Evolutionary conservation across 1,140 invertebrate genomes (phyloP).

Genomic region (Oncopodura yosiiana): DNA sequence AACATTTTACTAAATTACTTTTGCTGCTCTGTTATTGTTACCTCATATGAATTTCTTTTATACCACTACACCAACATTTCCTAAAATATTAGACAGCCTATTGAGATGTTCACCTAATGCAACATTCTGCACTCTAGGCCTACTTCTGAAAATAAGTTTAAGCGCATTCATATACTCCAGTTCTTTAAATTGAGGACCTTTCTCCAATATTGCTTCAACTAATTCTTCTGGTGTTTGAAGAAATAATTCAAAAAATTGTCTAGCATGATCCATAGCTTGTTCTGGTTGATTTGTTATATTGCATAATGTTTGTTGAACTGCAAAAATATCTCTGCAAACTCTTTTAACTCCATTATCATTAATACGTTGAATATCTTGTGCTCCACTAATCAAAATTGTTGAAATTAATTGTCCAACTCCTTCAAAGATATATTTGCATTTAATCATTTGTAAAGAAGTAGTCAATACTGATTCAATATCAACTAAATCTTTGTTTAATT

Average conservation of each 20-base stretch:
- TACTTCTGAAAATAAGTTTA: constrained; percentile 56
- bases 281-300: constrained; percentile 74
- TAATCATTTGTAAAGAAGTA: constrained; percentile 60
- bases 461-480: constrained; percentile 68
- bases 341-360: constrained; percentile 68
- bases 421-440: constrained; percentile 88
- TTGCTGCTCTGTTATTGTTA: too few relatives aligned
- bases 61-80: constrained; percentile 55
- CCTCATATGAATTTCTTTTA: too few relatives aligned
- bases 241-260: constrained; percentile 80
- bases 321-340: constrained; percentile 77
- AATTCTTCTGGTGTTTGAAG: constrained; percentile 77
- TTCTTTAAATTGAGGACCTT: constrained; percentile 71
- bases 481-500: constrained; percentile 66
- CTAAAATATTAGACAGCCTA: constrained; percentile 54
- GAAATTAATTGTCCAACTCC: constrained; percentile 78
- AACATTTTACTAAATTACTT: too few relatives aligned
- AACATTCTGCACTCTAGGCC: constrained; percentile 41
- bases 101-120: constrained; percentile 44
- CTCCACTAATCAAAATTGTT: constrained; percentile 72
- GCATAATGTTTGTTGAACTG: constrained; percentile 72
- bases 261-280: constrained; percentile 73
- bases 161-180: constrained; percentile 76
- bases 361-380: constrained; percentile 66
- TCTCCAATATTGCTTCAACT: constrained; percentile 64